Base-by-base conservation (phyloP, 2,113 vertebrate genomes). In the Oreochromis niloticus region DNA sequence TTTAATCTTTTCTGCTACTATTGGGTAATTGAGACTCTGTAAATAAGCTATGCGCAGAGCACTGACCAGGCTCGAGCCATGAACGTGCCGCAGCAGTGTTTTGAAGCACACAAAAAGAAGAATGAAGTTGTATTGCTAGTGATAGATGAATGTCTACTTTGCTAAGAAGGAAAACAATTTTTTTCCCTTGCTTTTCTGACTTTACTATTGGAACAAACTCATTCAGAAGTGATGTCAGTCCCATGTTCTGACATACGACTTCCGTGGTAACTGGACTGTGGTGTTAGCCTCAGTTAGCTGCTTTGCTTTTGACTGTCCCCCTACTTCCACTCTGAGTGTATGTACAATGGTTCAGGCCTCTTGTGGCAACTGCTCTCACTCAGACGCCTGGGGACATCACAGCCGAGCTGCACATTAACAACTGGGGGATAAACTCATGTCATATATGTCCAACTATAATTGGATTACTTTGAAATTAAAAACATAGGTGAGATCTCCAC, bases 151-250 rank as follows among this genome's bases (percentile, higher is more conserved):
- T 39, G 17, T 36, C 0, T 36, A 39, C 17, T 10, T 66, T 12
- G 17, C 32, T 66, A 66, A n/a, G 32, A n/a, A 66, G 17, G 32
- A 66, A 66, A 66, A 39, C 32, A 63, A 12, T n/a, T 36, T 36
- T 27, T 66, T 66, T 3, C 6, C 61, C 5, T 66, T 0, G 0
- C 17, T 7, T 39, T 66, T 39, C 61, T 39, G 61, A 22, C 61
- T 66, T 39, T 39, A 3, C 0, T 13, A 22, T 66, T 22, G n/a
- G 19, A 68, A 68, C 11, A n/a, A 39, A 13, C 19, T 13, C 6
- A 39, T 68, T 68, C 61, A 68, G 61, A 39, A 68, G 34, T 68
- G 61, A 68, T 68, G 61, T 39, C 2, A 68, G 7, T 68, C 61
- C 34, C 3, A 2, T 39, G 61, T 68, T 68, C 61, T 68, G 61